Percentiles rank a stretch among this genome's conserved stretches.
Conservation (phyloP, 2,113 vertebrate species). For the Alaudala cheleensis region DNA sequence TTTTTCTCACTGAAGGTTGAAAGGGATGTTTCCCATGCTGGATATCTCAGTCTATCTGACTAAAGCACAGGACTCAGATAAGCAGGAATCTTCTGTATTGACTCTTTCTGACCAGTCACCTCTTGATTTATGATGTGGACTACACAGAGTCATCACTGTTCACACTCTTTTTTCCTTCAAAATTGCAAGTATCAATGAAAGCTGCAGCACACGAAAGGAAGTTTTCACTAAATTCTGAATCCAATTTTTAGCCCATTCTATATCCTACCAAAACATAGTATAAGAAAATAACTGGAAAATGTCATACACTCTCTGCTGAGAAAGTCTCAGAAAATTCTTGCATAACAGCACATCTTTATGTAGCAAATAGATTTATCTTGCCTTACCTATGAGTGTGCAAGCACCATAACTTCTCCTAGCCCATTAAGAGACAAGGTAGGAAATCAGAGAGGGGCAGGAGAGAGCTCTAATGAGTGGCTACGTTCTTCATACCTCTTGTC, state of each 20-base stretch:
- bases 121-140: neutral
- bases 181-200: neutral
- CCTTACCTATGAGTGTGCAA: neutral
- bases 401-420: neutral
- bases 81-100: neutral
- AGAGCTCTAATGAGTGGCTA: neutral
- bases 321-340: neutral
- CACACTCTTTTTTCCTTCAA: neutral
- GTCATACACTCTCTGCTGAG: neutral
- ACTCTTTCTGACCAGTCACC: neutral
- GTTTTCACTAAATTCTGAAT: neutral
- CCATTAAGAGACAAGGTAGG: neutral
- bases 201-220: neutral
- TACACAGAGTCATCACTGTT: neutral
- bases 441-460: neutral
- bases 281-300: neutral
- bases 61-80: neutral
- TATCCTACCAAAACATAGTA: neutral
- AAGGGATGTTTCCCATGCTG: neutral
- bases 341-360: neutral
- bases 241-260: neutral
- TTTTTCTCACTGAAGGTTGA: neutral
- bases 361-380: neutral
- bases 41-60: neutral
- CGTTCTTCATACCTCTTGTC: neutral